These are phyloP conservation scores for Erebia epiphron DNA, from an alignment of 2,888 invertebrate species.

Conservation along the genomic window DNA sequence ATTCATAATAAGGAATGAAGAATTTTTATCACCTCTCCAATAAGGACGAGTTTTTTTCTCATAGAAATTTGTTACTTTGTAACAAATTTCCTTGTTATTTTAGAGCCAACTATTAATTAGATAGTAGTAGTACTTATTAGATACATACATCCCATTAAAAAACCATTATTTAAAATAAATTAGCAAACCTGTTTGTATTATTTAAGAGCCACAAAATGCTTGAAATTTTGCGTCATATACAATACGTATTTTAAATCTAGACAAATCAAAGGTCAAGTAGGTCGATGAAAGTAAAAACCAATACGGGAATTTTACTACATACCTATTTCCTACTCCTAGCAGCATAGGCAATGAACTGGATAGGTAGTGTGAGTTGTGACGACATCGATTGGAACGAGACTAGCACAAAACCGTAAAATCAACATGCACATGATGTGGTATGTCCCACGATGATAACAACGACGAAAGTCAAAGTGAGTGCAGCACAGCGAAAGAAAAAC, in stretches of 20 bases:
- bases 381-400: neutral
- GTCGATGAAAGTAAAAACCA: neutral
- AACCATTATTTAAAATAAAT: no score
- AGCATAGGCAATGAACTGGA: no score
- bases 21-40: slow-evolving; percentile 15
- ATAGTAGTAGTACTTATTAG: neutral
- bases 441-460: no score
- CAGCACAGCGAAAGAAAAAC: neutral
- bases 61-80: neutral
- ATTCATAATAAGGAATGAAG: slow-evolving; percentile 7
- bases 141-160: no score
- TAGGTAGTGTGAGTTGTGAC: no score
- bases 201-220: no score
- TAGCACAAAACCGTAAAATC: neutral
- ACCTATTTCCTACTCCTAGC: neutral
- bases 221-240: neutral
- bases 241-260: neutral
- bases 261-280: neutral
- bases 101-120: neutral
- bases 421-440: neutral
- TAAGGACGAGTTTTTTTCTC: slow-evolving; percentile 11
- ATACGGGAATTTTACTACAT: neutral
- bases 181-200: no score
- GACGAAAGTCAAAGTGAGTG: no score
- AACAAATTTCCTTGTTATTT: neutral